Evolutionary conservation across 2,797 vertebrate species (phyloP).

Genomic region (Gastrophryne carolinensis): DNA sequence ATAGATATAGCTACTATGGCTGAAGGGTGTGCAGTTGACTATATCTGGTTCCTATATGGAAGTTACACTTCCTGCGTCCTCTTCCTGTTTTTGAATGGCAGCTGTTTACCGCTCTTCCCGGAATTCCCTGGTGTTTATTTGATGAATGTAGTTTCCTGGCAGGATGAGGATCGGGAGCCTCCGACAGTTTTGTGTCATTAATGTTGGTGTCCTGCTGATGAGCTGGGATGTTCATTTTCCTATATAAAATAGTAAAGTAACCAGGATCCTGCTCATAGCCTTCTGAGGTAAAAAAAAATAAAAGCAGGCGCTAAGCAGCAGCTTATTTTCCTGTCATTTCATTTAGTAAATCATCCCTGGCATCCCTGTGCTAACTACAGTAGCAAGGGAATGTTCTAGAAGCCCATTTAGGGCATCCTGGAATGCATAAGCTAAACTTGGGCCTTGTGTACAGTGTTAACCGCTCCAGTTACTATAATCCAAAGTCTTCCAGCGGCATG

Average conservation of each 20-base stretch:
- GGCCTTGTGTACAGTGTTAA: not conserved
- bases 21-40: not conserved
- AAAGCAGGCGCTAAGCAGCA: too few species aligned
- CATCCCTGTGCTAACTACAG: too few species aligned
- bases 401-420: not conserved
- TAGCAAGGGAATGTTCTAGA: not conserved
- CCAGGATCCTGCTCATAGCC: not conserved
- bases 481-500: not conserved
- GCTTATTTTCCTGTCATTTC: too few species aligned
- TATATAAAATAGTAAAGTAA: not conserved
- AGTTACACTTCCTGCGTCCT: conserved; percentile 24
- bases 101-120: conserved; percentile 1
- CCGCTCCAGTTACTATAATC: not conserved
- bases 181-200: not conserved
- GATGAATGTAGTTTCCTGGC: conserved; percentile 7
- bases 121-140: not conserved
- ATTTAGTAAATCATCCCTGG: too few species aligned
- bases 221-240: not conserved
- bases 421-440: not conserved
- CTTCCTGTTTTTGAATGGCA: conserved; percentile 3
- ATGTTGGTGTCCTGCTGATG: not conserved
- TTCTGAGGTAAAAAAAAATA: too few species aligned
- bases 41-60: not conserved
- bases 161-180: conserved; percentile 1
- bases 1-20: too few species aligned